Conservation (phyloP, 2,113 vertebrate species). For the Phrynosoma platyrhinos region DNA sequence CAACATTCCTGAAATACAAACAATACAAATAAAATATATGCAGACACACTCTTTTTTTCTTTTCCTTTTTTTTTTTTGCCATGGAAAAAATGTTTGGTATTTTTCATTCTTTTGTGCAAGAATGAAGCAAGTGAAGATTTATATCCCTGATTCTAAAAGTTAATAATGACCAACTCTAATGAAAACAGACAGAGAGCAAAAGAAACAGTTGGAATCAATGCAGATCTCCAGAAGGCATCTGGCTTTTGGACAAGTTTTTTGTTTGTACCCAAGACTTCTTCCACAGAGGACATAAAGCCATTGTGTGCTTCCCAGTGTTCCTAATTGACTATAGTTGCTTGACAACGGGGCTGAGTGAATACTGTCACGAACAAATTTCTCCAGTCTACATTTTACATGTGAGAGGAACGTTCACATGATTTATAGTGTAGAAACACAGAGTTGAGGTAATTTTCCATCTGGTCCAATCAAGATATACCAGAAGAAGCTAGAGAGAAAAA, state of each 20-base stretch:
- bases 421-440: not conserved
- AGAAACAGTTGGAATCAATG: not conserved
- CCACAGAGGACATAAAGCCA: not conserved
- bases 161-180: not conserved
- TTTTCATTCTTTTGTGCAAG: no score
- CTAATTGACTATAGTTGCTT: not conserved
- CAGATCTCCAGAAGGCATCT: not conserved
- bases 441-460: slow-evolving; percentile 17
- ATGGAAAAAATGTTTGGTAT: no score
- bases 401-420: not conserved
- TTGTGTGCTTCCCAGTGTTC: not conserved
- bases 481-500: not conserved
- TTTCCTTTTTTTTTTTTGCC: no score
- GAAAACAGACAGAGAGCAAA: not conserved
- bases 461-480: not conserved
- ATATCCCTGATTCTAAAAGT: not conserved
- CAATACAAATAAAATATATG: no score
- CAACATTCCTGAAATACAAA: no score
- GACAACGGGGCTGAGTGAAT: not conserved
- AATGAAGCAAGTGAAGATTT: no score
- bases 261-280: not conserved
- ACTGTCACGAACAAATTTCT: not conserved
- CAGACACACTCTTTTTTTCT: no score
- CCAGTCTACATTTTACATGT: not conserved
- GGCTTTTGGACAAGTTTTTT: not conserved